These are phyloP conservation scores for Notiomystis cincta DNA, from an alignment of 2,113 vertebrate species.

Conservation along the genomic window DNA sequence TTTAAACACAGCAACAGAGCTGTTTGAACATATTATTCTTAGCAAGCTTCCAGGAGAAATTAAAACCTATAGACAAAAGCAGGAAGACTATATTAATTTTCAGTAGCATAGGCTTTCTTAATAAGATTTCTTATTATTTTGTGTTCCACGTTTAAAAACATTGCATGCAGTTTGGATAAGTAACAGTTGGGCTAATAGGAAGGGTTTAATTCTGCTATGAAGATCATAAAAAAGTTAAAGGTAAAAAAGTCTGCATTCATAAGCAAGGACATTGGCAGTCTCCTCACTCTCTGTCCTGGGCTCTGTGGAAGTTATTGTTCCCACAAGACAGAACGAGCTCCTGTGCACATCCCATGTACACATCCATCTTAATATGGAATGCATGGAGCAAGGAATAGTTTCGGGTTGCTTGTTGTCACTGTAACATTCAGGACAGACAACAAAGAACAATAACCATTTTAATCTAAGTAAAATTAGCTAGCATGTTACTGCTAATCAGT, in stretches of 20 bases:
- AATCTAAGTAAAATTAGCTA: not conserved
- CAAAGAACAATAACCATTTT: not conserved
- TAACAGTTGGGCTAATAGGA: not conserved
- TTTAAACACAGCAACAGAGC: not conserved
- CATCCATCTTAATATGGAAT: not conserved
- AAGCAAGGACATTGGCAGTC: not conserved
- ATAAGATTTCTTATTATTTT: not conserved
- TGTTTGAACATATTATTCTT: conserved; percentile 6
- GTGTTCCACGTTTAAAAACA: not conserved
- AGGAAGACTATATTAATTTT: not conserved
- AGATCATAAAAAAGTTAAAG: not conserved
- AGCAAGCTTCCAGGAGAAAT: not conserved
- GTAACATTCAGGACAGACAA: not conserved
- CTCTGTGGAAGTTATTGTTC: not conserved
- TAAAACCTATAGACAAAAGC: not conserved
- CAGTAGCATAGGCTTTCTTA: not conserved
- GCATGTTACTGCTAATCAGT: not conserved
- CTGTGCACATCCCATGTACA: not conserved
- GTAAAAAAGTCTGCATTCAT: not conserved
- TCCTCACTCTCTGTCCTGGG: not conserved
- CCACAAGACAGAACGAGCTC: not conserved
- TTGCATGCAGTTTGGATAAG: not conserved
- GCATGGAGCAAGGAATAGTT: not conserved
- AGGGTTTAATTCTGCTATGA: not conserved
- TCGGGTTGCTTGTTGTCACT: not conserved